A percentile compares a stretch with the other conserved stretches of the same genome.
Conservation (phyloP, 2,797 vertebrate species). For the Catostomus latipinnis region DNA sequence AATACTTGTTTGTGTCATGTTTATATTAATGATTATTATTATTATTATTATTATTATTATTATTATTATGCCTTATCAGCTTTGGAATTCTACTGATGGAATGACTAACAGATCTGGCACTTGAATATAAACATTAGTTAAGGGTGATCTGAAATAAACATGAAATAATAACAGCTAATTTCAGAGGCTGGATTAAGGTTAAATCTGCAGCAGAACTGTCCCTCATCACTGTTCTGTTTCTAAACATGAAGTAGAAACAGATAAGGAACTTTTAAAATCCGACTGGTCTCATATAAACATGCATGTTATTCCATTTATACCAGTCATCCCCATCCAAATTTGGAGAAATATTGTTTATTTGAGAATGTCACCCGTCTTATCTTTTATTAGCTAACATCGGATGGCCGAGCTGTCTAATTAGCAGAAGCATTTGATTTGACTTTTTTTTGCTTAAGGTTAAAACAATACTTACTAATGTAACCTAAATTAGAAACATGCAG, state of each 20-base stretch:
- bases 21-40: not conserved
- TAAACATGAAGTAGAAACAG: slow-evolving; percentile 21
- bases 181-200: slow-evolving; percentile 15
- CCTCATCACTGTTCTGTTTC: not conserved
- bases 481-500: slow-evolving; percentile 60
- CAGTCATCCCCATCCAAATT: not conserved
- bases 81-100: slow-evolving; percentile 4
- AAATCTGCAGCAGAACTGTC: slow-evolving; percentile 10
- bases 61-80: not conserved
- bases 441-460: slow-evolving; percentile 43
- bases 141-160: slow-evolving; percentile 3
- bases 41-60: too few species aligned
- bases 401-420: slow-evolving; percentile 36
- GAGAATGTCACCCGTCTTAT: slow-evolving; percentile 48
- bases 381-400: slow-evolving; percentile 44
- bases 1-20: not conserved
- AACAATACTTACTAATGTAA: slow-evolving; percentile 55
- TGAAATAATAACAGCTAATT: slow-evolving; percentile 12
- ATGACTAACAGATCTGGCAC: slow-evolving; percentile 11
- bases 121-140: slow-evolving; percentile 18
- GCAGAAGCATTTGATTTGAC: slow-evolving; percentile 45
- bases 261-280: slow-evolving; percentile 35
- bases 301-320: slow-evolving; percentile 17
- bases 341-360: slow-evolving; percentile 55
- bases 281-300: not conserved